Evolutionary conservation across 2,888 invertebrate species (phyloP), one percentile per base, ranked within the genome.

Genomic region (Drosophila cognata): DNA sequence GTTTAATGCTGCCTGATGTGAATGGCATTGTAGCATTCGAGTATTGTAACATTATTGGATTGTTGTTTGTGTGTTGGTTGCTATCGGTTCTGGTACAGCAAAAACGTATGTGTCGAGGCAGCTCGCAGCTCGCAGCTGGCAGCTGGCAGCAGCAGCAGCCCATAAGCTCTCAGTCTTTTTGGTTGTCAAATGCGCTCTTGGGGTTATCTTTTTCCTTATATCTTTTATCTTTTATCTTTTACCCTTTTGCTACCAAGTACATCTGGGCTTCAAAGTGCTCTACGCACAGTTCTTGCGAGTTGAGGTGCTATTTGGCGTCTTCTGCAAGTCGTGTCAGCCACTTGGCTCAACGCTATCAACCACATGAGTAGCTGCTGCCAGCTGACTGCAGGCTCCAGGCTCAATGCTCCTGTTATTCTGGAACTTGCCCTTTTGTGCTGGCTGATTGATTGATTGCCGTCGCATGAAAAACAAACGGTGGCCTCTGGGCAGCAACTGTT

Each of bases 381-480:
- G 57, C 46, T 16, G 25, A 46, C 46, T 41, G 10, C 29, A 31
- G 16, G 21, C 57, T 57, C 7, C 31, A 16, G 57, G 29, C 41
- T 29, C 16, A n/a, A n/a, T 29, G n/a, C 29, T 29, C 38, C 38
- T 18, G 28, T 56, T 55, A 38, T 18, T 56, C 36, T 56, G n/a
- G n/a, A 29, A 41, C 56, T 41, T 41, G 57, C 41, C 31, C 36
- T 56, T 57, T 57, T 57, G 57, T 57, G 57, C 31, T 57, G 41
- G 29, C n/a, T 51, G 57, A 57, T 57, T 57, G 56, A 57, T 57
- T 57, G 57, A 57, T 57, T 57, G 57, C 57, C 57, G 57, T 57
- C 41, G 31, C 57, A 31, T 43, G 57, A 21, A 57, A 57, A 57
- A 57, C 57, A 57, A 57, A 57, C 57, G 57, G 8, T 16, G 41